Evolutionary conservation across 1,140 invertebrate species (phyloP), one percentile per base, ranked within the genome.

Genomic region (Zaprionus nigranus): DNA sequence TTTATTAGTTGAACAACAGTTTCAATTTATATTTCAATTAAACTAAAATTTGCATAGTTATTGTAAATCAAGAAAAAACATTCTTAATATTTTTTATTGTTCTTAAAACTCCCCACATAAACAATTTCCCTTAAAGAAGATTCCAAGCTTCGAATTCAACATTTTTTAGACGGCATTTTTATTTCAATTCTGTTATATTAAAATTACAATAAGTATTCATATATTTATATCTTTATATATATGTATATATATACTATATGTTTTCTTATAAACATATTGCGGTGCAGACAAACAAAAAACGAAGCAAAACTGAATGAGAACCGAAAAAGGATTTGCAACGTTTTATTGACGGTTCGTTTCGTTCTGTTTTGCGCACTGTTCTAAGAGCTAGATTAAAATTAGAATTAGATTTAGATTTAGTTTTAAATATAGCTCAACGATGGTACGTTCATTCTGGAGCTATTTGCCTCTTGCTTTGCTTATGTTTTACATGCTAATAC

Each of bases 401-500:
- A 78, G n/a, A 30, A 60, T 34, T 79, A 71, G 15, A 43, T 70
- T 38, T 73, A 24, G 65, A 54, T 59, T 58, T 68, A 49, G 36
- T 46, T 43, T 20, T 49, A 43, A 49, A 43, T 53, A 49, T 64
- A 68, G 46, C 75, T 40, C 24, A 46, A 49, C 46, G 43, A 20
- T 49, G 7, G 5, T 49, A 17, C 9, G 43, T 9, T 3, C n/a
- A 17, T 9, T 46, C n/a, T 46, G 40, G 17, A 9, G 30, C 15
- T 46, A 53, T 54, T 49, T 43, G 36, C 36, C 17, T 57, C 43
- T 40, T 38, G 56, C 58, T 68, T 70, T 51, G 36, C 75, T 72
- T 67, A 43, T 62, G 64, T 60, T 87, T 82, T 87, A 75, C 72
- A 85, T 77, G 72, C 86, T 90, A 90, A 90, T 90, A 90, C 85